These are phyloP conservation scores for Stichopus chloronotus DNA, from an alignment of 35 echinoderm and acorn worm genomes.

Conservation along the genomic window DNA sequence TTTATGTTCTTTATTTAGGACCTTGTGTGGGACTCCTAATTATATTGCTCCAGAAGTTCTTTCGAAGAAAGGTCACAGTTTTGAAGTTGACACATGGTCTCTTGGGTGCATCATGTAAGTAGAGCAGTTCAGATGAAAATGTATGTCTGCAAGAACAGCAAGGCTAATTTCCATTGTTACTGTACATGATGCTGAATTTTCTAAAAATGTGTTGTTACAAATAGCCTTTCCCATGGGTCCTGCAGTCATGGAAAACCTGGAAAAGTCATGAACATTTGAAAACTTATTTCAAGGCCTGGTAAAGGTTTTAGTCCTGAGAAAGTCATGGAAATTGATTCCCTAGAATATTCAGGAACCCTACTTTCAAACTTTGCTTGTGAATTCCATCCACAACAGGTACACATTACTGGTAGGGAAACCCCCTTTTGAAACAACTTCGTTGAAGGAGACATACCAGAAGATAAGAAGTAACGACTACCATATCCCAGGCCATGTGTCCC, in stretches of 20 bases:
- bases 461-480: conserved; percentile 96
- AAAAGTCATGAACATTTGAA: too few species aligned
- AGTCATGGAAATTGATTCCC: too few species aligned
- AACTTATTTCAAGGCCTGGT: too few species aligned
- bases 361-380: too few species aligned
- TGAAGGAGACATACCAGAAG: conserved; percentile 88
- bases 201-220: too few species aligned
- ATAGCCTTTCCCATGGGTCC: too few species aligned
- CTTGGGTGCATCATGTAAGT: conserved; percentile 98
- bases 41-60: conserved; percentile 95
- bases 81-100: conserved; percentile 96
- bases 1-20: conserved; percentile 52
- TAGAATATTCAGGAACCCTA: too few species aligned
- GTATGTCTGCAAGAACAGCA: too few species aligned
- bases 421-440: conserved; percentile 92
- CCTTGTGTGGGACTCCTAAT: conserved; percentile 95
- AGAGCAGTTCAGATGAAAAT: neutral
- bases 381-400: conserved; percentile 59
- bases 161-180: too few species aligned
- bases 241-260: too few species aligned
- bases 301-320: too few species aligned
- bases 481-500: conserved; percentile 71
- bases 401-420: conserved; percentile 95
- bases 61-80: conserved; percentile 97
- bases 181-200: too few species aligned